Evolutionary conservation across 2,888 invertebrate species (phyloP), one percentile per base, ranked within the genome.

Genomic region (Coenonympha arcania): DNA sequence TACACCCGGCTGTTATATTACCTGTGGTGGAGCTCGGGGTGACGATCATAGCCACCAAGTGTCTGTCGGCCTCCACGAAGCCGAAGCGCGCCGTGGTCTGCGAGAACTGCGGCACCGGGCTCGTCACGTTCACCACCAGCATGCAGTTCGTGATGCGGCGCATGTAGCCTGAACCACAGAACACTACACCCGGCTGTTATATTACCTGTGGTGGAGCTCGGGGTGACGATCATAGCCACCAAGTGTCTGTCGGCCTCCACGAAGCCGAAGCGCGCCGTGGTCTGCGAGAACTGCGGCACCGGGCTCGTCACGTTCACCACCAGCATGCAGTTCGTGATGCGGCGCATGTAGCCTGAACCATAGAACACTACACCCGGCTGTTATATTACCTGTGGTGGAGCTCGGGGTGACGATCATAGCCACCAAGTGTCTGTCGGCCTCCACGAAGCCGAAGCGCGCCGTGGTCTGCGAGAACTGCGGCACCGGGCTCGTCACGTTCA

Each of bases 291-390:
- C 48, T 90, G 90, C 41, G 91, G 89, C 40, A 91, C 79, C 0
- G 93, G 92, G 2, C 93, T 93, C 0, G 93, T 93, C 3, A 93
- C 88, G 69, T 94, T 94, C 13, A 94, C 88, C 0, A 88, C 87
- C 1, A 93, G 69, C 90, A 92, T 92, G 55, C 92, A 93, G 73
- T 94, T 92, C 0, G 91, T 92, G 16, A 94, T 77, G 37, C 89
- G 89, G 41, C 89, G 89, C 59, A 93, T 87, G 73, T 92, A 90
- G 4, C 94, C 91, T 89, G 69, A 31, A n/a, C n/a, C n/a, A n/a
- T n/a, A n/a, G n/a, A n/a, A n/a, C n/a, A n/a, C n/a, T n/a, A n/a
- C n/a, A n/a, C n/a, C n/a, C n/a, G n/a, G n/a, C n/a, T n/a, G n/a
- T n/a, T n/a, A n/a, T n/a, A n/a, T n/a, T n/a, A 57, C 94, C 94